phyloP scores from a whole-genome alignment of 1,140 invertebrate genomes.

The Pseudoatta argentina region DNA sequence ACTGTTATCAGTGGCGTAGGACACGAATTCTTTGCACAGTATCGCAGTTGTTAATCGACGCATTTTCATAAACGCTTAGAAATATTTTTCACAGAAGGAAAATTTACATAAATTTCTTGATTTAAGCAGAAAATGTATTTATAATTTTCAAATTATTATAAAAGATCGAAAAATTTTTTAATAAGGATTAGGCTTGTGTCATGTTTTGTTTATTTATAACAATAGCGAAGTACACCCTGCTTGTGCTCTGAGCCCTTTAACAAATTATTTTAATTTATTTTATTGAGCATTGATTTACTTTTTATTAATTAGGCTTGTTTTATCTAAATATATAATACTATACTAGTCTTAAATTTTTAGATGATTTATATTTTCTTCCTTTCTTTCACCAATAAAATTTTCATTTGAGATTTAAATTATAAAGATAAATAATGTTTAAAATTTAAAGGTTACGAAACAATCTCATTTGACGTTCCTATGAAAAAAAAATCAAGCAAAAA shows the following conservation, averaged over 20 bases:
- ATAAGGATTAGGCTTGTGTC: neutral
- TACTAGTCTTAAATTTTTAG: neutral
- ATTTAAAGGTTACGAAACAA: neutral
- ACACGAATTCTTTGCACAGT: conserved; percentile 19
- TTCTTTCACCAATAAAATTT: neutral
- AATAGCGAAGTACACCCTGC: no score
- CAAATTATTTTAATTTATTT: no score
- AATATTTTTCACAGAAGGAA: neutral
- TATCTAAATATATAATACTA: neutral
- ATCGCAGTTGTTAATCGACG: neutral
- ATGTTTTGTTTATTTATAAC: no score
- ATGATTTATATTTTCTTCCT: neutral
- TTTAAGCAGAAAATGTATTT: neutral
- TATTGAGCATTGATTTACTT: no score
- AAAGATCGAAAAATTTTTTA: neutral
- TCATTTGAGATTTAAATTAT: neutral
- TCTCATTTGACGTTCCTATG: neutral
- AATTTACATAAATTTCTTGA: neutral
- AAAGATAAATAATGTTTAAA: neutral
- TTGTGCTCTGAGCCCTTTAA: no score
- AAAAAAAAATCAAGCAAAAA: neutral
- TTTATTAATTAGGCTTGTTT: neutral
- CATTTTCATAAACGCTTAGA: neutral
- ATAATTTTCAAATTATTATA: neutral
- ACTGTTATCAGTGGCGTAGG: conserved; percentile 65